phyloP scores from a whole-genome alignment of 2,888 invertebrate species.

The Caenorhabditis angaria region DNA sequence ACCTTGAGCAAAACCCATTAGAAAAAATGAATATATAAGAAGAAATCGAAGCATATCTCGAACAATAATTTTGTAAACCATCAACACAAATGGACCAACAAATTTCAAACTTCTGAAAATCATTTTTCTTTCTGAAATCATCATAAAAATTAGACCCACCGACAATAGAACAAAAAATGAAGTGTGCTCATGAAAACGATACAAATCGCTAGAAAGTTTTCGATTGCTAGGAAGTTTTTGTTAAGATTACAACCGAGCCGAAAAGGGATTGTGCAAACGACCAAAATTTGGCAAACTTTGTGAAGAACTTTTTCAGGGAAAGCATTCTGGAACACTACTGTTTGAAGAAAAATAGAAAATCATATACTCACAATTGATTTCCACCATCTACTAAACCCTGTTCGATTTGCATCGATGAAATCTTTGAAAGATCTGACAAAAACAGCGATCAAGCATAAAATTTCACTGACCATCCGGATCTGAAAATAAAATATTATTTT shows the following conservation, averaged over 20 bases:
- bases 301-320: conserved; percentile 92
- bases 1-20: conserved; percentile 94
- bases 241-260: conserved; percentile 76
- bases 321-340: conserved; percentile 79
- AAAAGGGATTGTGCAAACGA: conserved; percentile 85
- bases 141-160: conserved; percentile 25
- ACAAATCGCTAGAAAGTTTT: conserved; percentile 56
- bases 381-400: conserved; percentile 60
- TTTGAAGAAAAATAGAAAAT: not conserved
- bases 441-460: conserved; percentile 52
- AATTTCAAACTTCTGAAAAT: conserved; percentile 88
- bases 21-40: conserved; percentile 92
- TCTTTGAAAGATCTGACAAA: conserved; percentile 50
- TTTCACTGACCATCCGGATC: conserved; percentile 54
- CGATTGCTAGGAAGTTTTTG: conserved; percentile 49
- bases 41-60: conserved; percentile 94
- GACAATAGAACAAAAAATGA: conserved; percentile 63
- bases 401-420: conserved; percentile 52
- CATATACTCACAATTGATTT: conserved; percentile 42
- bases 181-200: conserved; percentile 57
- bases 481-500: conserved; percentile 41
- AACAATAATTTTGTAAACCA: conserved; percentile 98
- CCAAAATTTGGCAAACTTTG: conserved; percentile 87
- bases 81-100: conserved; percentile 98
- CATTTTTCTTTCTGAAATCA: not conserved